Evolutionary conservation across 2,888 invertebrate species (phyloP), one percentile per base, ranked within the genome.

Genomic region (Cheilosia vernalis): DNA sequence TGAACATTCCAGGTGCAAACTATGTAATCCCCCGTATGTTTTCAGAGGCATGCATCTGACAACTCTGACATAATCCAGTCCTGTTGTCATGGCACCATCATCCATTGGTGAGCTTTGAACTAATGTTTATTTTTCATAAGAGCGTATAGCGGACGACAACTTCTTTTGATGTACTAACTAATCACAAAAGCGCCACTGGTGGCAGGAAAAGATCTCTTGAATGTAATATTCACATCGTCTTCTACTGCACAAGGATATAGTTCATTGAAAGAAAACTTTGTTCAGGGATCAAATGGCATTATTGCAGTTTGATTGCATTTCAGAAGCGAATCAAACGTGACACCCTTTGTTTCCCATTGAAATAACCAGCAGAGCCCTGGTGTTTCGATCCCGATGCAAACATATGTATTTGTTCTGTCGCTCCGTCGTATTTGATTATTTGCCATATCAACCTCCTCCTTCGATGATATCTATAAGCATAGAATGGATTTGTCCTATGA

Each of bases 341-440:
- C 53, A 27, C 7, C 42, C 49, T 61, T 61, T 72, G 63, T 53
- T 63, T 42, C 63, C 53, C 24, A 53, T 61, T 51, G 42, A 40
- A 53, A 60, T 24, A 33, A 61, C 30, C 10, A 42, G 27, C 27
- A 42, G 10, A 19, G 19, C 33, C 33, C 19, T 19, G 9, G 30
- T 30, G 30, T 30, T 30, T 30, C 9, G 30, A 9, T 30, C 9
- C 30, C 33, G 33, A 47, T 40, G 53, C 27, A n/a, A n/a, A n/a
- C n/a, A n/a, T n/a, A 10, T 24, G 44, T 42, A 15, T 21, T 44
- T 40, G 10, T 27, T 44, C 27, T 15, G 53, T 24, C n/a, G 27
- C 51, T 1, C 19, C 15, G n/a, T 5, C 13, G 7, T 17, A 19
- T 47, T 9, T 47, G 13, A 13, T 13, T 37, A 37, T 37, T 37